A percentile compares a stretch with the other conserved stretches of the same genome.
These are phyloP conservation scores for Syngnathus scovelli DNA, from an alignment of 2,113 vertebrate genomes.

Conservation along the genomic window DNA sequence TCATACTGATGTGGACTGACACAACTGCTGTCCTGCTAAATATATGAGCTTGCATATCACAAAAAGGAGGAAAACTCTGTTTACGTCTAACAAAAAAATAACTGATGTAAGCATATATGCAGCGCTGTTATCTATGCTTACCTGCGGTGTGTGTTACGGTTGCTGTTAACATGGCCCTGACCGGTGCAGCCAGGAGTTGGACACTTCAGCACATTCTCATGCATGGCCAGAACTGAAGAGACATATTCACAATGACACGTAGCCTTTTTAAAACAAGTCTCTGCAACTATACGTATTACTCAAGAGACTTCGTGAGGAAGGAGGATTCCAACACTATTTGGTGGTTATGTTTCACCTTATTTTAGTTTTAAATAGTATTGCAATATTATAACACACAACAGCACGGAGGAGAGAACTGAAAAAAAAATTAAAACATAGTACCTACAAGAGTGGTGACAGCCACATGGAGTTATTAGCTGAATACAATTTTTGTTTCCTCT, in stretches of 20 bases:
- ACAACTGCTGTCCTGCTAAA: slow-evolving; percentile 32
- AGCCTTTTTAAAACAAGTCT: not conserved
- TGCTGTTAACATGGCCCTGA: slow-evolving; percentile 98
- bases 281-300: not conserved
- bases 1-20: slow-evolving; percentile 38
- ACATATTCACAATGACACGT: slow-evolving; percentile 10
- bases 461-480: no score
- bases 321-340: not conserved
- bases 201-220: slow-evolving; percentile 98
- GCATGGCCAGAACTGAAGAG: slow-evolving; percentile 91
- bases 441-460: no score
- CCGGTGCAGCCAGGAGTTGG: slow-evolving; percentile 97
- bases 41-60: slow-evolving; percentile 17
- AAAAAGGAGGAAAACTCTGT: not conserved
- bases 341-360: no score
- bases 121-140: slow-evolving; percentile 48
- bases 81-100: not conserved
- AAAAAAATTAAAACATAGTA: not conserved
- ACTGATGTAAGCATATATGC: slow-evolving; percentile 7
- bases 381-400: not conserved
- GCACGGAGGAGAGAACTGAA: not conserved
- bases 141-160: slow-evolving; percentile 98
- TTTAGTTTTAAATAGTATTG: not conserved
- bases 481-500: no score
- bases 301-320: not conserved